A percentile compares a stretch with the other conserved stretches of the same genome.
Evolutionary conservation across 2,113 vertebrate genomes (phyloP).

Genomic region (Romanogobio albipinnatus): DNA sequence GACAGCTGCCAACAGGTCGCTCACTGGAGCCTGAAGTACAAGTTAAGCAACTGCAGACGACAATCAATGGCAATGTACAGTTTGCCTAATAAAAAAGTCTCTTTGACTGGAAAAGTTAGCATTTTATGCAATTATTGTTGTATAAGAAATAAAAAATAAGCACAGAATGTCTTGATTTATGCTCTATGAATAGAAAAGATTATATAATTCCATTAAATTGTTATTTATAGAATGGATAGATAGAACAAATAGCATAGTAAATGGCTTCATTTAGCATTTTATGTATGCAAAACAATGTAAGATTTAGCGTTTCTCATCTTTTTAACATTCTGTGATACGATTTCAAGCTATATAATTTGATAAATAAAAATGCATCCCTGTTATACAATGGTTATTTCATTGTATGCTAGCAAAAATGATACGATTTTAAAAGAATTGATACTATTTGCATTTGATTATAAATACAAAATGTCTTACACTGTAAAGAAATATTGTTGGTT

Average conservation of each 20-base stretch:
- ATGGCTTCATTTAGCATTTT: background rate
- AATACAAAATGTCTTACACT: background rate
- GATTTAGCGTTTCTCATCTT: background rate
- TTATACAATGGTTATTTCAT: background rate
- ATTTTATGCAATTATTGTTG: background rate
- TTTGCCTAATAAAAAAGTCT: background rate
- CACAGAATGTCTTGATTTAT: background rate
- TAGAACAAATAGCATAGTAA: background rate
- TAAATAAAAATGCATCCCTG: background rate
- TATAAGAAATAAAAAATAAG: background rate
- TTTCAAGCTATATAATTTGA: background rate
- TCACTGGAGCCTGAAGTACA: conserved; percentile 43
- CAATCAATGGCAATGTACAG: background rate
- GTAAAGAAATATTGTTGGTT: no score
- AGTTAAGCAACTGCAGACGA: conserved; percentile 42
- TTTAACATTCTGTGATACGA: background rate
- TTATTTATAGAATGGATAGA: background rate
- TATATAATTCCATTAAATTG: background rate
- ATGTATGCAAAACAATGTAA: background rate
- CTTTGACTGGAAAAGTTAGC: background rate
- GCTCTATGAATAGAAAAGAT: background rate
- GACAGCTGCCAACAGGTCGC: conserved; percentile 59
- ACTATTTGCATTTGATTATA: background rate
- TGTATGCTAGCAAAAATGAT: background rate
- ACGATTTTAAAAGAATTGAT: background rate